Percentiles rank a stretch among this genome's conserved stretches.
phyloP scores from a whole-genome alignment of 2,113 vertebrate species.

The Amia ocellicauda region DNA sequence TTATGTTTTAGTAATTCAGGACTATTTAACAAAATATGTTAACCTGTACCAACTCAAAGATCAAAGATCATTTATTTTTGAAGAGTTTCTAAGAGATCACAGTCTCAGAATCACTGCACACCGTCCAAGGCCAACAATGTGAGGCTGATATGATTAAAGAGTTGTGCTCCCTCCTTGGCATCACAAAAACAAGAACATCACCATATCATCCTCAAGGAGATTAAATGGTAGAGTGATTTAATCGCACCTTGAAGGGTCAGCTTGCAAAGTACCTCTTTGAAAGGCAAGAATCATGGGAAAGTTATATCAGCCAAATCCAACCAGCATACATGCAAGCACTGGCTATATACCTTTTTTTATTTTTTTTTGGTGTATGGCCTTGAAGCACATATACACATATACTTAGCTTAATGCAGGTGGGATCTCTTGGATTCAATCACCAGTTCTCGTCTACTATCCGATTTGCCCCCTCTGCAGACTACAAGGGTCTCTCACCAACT shows the following conservation, averaged over 20 bases:
- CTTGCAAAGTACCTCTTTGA: not conserved
- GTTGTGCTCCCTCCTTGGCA: not conserved
- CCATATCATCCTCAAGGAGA: not conserved
- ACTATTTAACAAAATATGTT: not conserved
- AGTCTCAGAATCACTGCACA: not conserved
- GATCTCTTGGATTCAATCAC: no score
- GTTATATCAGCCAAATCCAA: not conserved
- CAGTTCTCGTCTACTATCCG: no score
- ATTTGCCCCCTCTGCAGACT: no score
- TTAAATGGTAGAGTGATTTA: not conserved
- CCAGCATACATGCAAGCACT: not conserved
- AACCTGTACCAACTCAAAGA: not conserved
- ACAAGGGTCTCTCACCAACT: no score
- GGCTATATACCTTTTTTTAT: slow-evolving; percentile 2
- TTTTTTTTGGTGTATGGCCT: not conserved
- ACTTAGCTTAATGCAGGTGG: no score
- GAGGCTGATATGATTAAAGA: slow-evolving; percentile 1
- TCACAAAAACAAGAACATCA: not conserved
- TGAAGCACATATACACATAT: no score
- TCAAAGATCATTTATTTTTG: not conserved
- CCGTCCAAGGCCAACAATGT: not conserved
- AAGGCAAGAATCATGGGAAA: not conserved
- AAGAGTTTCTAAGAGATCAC: not conserved
- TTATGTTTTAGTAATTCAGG: not conserved
- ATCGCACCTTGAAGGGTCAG: not conserved